phyloP scores from a whole-genome alignment of 2,888 invertebrate species.

The Platycnemis pennipes region DNA sequence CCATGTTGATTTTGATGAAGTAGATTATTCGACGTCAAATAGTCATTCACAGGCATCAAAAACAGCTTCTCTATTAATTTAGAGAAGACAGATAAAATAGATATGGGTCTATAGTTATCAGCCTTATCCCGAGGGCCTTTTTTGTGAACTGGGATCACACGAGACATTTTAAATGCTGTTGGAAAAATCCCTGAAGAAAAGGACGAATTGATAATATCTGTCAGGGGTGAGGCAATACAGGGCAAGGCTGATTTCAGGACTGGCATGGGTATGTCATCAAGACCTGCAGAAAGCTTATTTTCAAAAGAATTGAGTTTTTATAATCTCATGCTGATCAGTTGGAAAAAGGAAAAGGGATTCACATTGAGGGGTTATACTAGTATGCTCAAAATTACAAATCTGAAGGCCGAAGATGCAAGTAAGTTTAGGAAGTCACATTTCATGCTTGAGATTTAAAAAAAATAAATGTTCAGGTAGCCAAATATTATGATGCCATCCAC shows the following conservation, averaged over 20 bases:
- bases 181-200: neutral
- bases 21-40: neutral
- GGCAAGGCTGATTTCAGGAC: too few relatives aligned
- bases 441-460: too few relatives aligned
- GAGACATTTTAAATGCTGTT: neutral
- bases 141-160: conserved; percentile 19
- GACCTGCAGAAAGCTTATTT: neutral
- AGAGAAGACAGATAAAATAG: conserved; percentile 10
- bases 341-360: neutral
- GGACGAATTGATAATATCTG: neutral
- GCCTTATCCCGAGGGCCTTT: neutral
- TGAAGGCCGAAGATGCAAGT: too few relatives aligned
- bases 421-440: too few relatives aligned
- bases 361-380: too few relatives aligned
- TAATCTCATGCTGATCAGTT: neutral
- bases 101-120: conserved; percentile 48
- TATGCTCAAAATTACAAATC: too few relatives aligned
- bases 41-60: neutral
- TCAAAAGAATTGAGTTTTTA: neutral
- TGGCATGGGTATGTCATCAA: neutral
- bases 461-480: too few relatives aligned
- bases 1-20: neutral
- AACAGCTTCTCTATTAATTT: conserved; percentile 37
- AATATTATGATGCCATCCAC: too few relatives aligned
- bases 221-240: too few relatives aligned